Evolutionary conservation across 2,888 invertebrate genomes (phyloP).

Genomic region (Dryomyza anilis): DNA sequence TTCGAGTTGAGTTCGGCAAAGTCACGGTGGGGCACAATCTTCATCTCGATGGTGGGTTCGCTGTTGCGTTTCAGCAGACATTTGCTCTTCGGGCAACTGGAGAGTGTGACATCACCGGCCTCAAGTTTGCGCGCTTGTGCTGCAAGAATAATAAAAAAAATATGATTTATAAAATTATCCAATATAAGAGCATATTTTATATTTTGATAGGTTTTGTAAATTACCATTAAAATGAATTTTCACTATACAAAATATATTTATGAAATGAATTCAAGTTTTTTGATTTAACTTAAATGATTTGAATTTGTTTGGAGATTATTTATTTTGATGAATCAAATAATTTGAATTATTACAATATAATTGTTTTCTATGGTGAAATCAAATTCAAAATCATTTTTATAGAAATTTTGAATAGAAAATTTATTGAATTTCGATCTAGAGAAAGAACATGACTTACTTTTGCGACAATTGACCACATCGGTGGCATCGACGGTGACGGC

Average conservation of each 20-base stretch:
- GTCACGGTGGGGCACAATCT: constrained; percentile 67
- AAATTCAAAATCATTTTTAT: neutral
- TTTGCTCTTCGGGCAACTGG: constrained; percentile 68
- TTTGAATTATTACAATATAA: too few relatives aligned
- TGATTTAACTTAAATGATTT: too few relatives aligned
- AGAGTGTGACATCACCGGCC: constrained; percentile 65
- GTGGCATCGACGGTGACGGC: constrained; percentile 39
- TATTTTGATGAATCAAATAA: too few relatives aligned
- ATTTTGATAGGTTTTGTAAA: neutral
- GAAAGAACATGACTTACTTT: constrained; percentile 50
- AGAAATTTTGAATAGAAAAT: neutral
- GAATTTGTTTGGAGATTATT: neutral
- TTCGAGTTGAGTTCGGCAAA: constrained; percentile 64
- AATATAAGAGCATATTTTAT: neutral
- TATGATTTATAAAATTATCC: constrained; percentile 6
- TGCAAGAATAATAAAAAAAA: constrained; percentile 37
- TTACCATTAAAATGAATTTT: neutral
- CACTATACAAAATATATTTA: too few relatives aligned
- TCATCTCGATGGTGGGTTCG: constrained; percentile 64
- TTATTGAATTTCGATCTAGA: neutral
- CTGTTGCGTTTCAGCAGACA: constrained; percentile 72
- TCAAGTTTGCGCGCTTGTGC: constrained; percentile 60
- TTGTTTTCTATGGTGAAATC: too few relatives aligned
- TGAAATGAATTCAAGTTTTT: too few relatives aligned
- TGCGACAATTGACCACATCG: constrained; percentile 47